phyloP scores from a whole-genome alignment of 2,888 invertebrate species.

The Heteromurus nitidus region DNA sequence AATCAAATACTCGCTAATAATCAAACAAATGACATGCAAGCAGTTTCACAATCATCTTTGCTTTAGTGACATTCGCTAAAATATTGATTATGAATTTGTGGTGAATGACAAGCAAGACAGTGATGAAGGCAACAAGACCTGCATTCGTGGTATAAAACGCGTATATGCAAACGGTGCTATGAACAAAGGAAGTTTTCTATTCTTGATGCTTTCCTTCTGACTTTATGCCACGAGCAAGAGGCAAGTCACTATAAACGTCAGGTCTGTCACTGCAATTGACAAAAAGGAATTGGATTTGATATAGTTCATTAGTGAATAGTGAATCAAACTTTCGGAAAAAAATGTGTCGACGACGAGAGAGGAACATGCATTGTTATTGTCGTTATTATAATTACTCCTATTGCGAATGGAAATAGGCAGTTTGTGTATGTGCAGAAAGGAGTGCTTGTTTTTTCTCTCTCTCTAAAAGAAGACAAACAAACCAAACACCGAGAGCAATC shows the following conservation, averaged over 20 bases:
- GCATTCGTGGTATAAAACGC: neutral
- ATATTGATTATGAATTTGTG: constrained; percentile 9
- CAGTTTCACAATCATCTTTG: too few relatives aligned
- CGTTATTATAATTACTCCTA: neutral
- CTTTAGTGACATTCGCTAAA: neutral
- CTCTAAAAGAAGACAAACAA: neutral
- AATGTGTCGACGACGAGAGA: constrained; percentile 42
- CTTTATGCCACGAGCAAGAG: constrained; percentile 27
- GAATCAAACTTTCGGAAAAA: constrained; percentile 2
- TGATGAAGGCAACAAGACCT: neutral
- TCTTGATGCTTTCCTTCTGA: neutral
- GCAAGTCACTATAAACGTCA: neutral
- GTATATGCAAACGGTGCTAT: neutral
- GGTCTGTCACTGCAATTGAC: constrained; percentile 40
- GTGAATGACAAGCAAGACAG: constrained; percentile 10
- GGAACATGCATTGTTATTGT: constrained; percentile 11
- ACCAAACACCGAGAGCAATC: neutral
- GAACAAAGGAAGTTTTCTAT: constrained; percentile 41
- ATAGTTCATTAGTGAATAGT: constrained; percentile 54
- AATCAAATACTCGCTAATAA: too few relatives aligned
- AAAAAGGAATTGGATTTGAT: constrained; percentile 53
- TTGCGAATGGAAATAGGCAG: constrained; percentile 15
- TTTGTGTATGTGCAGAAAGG: neutral
- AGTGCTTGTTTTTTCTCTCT: neutral
- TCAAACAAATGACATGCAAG: too few relatives aligned